Evolutionary conservation across 2,113 vertebrate species (phyloP), one percentile per base, ranked within the genome.

Genomic region (Cervus canadensis): DNA sequence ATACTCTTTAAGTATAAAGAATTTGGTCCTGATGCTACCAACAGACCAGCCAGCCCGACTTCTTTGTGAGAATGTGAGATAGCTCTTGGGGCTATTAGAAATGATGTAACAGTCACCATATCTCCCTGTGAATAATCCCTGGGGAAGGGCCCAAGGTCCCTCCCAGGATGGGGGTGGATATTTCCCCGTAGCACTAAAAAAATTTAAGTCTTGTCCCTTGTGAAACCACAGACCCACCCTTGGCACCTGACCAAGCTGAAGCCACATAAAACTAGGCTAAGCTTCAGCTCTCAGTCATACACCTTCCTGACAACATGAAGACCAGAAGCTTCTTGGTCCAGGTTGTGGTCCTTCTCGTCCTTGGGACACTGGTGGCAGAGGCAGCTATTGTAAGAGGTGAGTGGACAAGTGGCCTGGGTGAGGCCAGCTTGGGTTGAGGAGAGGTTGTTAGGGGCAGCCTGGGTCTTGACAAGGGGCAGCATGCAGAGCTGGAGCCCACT

Each of bases 291-390:
- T 33, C n/a, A 14, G 23, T 36, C 74, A 91, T 5, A 48, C 26
- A 14, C 10, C 48, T 4, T 60, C 62, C 54, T 64, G 82, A 83
- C 97, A 97, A 23, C 60, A 97, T 96, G 97, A 90, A 23, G 64
- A 13, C 74, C 81, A 28, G 26, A 82, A 83, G 74, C 60, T 36
- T 87, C 90, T 57, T 94, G 45, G 67, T 60, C 13, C 25, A 81
- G 57, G 67, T 3, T 6, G n/a, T 40, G n/a, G 43, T 40, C 28
- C 9, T 95, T 60, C 54, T 97, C 1, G 5, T 95, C 48, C 54
- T 95, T 5, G 93, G 95, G 54, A 15, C 9, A 0, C 60, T 97
- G 81, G 74, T 13, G 1, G 48, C 28, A 23, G 40, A 97, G 25
- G 95, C 95, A 14, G 26, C 74, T 30, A 9, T 82, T 26, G 3